These are phyloP conservation scores for Philhelius pedissequus DNA, from an alignment of 2,888 invertebrate genomes.

Conservation along the genomic window DNA sequence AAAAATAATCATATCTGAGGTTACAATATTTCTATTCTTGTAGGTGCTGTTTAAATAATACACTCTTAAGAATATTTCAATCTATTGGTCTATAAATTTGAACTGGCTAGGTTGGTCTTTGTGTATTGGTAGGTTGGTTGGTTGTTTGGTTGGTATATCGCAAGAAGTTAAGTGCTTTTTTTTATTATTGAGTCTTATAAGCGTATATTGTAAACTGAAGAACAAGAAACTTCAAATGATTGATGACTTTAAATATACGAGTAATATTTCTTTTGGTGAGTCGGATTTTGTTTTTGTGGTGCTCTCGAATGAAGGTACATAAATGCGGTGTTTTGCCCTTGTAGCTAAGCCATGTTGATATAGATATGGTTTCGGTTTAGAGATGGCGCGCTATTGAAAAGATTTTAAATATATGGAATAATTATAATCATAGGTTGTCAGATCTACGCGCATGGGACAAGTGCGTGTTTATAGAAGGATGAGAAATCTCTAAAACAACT, in stretches of 20 bases:
- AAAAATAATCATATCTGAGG: neutral
- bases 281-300: conserved; percentile 24
- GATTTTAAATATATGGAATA: conserved; percentile 56
- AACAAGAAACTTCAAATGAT: conserved; percentile 65
- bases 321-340: conserved; percentile 24
- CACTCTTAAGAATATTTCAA: neutral
- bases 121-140: neutral
- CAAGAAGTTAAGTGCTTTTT: conserved; percentile 40
- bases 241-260: conserved; percentile 54
- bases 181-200: conserved; percentile 32
- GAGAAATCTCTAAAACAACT: neutral
- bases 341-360: conserved; percentile 8
- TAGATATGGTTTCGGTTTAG: conserved; percentile 10
- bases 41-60: neutral
- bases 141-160: conserved; percentile 6
- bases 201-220: conserved; percentile 46
- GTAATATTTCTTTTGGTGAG: conserved; percentile 25
- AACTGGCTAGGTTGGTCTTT: neutral
- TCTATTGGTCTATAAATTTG: neutral
- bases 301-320: neutral
- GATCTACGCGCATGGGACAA: conserved; percentile 64
- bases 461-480: conserved; percentile 55
- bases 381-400: conserved; percentile 25
- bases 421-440: conserved; percentile 65
- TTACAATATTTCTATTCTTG: conserved; percentile 41